Conservation (phyloP, 53 echinoderm and acorn worm genomes). For the Apostichopus leukothele region DNA sequence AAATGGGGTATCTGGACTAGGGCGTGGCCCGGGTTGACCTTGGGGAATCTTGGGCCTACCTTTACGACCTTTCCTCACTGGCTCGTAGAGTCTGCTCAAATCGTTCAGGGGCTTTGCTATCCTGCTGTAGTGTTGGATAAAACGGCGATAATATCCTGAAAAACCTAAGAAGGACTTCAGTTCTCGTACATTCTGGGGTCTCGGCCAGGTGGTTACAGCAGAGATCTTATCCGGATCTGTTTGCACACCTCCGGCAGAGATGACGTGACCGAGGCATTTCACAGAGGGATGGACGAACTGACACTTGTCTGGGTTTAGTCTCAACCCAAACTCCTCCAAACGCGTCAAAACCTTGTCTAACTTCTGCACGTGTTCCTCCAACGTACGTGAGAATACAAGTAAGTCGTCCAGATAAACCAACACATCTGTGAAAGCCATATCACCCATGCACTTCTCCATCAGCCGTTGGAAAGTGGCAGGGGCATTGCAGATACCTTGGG, state of each 20-base stretch:
- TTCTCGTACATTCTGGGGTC: no score
- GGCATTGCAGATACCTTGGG: slow-evolving; percentile 67
- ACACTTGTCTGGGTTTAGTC: slow-evolving; percentile 62
- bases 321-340: slow-evolving; percentile 51
- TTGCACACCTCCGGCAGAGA: no score
- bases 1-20: slow-evolving; percentile 49
- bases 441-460: slow-evolving; percentile 60
- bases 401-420: slow-evolving; percentile 58
- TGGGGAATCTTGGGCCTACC: no score
- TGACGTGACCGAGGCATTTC: no score
- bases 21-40: not conserved
- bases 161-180: no score
- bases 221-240: no score
- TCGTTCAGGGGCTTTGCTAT: slow-evolving; percentile 53
- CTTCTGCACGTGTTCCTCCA: slow-evolving; percentile 56
- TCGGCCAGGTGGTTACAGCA: no score
- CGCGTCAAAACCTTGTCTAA: slow-evolving; percentile 48
- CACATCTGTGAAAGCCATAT: slow-evolving; percentile 11
- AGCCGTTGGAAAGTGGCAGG: slow-evolving; percentile 64
- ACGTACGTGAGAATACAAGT: slow-evolving; percentile 32
- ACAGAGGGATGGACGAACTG: no score
- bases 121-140: slow-evolving; percentile 22
- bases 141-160: no score
- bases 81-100: slow-evolving; percentile 45
- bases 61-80: slow-evolving; percentile 20